Evolutionary conservation across 2,888 invertebrate genomes (phyloP).

Genomic region (Metacarcinus magister): DNA sequence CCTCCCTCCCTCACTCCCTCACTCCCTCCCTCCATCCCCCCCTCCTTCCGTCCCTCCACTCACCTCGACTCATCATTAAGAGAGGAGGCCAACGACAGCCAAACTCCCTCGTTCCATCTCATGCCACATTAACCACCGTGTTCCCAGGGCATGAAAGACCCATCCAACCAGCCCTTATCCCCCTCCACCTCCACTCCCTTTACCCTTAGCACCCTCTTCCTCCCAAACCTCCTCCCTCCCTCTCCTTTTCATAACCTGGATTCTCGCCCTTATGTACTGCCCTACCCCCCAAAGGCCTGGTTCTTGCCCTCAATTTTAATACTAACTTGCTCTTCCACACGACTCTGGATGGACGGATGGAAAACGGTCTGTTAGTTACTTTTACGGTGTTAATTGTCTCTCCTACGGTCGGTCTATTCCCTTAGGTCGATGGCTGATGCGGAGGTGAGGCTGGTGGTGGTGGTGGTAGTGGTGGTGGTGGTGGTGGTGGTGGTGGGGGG

Average conservation of each 20-base stretch:
- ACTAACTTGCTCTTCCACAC: neutral
- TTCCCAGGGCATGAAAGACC: conserved; percentile 34
- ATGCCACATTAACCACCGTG: conserved; percentile 29
- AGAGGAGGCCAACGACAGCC: conserved; percentile 28
- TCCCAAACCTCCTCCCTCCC: too few species aligned
- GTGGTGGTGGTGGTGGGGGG: neutral
- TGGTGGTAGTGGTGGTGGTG: neutral
- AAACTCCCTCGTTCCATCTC: conserved; percentile 45
- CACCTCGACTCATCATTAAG: conserved; percentile 31
- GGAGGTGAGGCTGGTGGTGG: neutral
- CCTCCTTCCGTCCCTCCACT: neutral
- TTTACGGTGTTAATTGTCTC: neutral
- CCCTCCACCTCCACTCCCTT: too few species aligned
- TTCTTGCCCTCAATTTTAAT: neutral
- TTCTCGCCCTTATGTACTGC: neutral
- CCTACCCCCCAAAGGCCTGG: neutral
- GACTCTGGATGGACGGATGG: neutral
- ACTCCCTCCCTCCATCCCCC: neutral
- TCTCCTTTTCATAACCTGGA: neutral
- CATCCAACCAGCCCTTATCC: conserved; percentile 4
- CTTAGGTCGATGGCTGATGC: neutral
- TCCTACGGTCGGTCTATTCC: neutral
- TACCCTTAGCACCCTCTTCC: too few species aligned
- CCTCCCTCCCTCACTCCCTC: neutral
- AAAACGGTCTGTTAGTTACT: neutral